Base-by-base conservation (phyloP, 1,140 invertebrate genomes). In the Ceratina japonica region DNA sequence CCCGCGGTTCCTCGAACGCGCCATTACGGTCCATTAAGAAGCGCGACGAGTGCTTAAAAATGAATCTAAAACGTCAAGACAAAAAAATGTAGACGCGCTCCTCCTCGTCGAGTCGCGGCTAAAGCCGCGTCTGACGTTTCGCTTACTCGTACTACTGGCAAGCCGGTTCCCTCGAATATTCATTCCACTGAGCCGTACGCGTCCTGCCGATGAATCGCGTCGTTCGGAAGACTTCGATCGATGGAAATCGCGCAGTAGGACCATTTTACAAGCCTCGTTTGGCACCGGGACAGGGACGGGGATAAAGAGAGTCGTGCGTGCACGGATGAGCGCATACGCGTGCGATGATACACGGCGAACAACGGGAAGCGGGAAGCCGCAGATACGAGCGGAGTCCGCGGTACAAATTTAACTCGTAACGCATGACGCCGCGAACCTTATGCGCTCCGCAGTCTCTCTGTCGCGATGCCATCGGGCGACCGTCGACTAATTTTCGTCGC, bases 11-110 rank as follows among this genome's bases (percentile, higher is more conserved):
- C 44, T 44, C 27, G 49, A 54, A 73, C 27, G 59, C 51, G 2
- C 75, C 44, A 72, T 78, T 78, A 72, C 27, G 58, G 3, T 63
- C 65, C 75, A 72, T 78, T 72, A 54, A 44, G 59, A 56, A 16
- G 51, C 22, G 27, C 52, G 12, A 75, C 10, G 73, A 27, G 20
- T 64, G 56, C 73, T 58, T 75, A 24, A 44, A 44, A 44, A 44
- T 44, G 2, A 44, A 44, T 44, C 37, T 7, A 44, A 44, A 44
- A 44, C 37, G 37, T 44, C 10, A 44, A 44, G 37, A 44, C 10
- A 44, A 8, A 44, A 44, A 44, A 44, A 44, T 44, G 10, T 10
- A 10, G 2, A 8, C 37, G 0, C 37, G 37, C 5, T 7, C 0
- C 10, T 44, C 4, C 27, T 31, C 27, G 27, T 31, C 27, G 27